Conservation (phyloP, 2,797 vertebrate genomes). For the Sphenodon punctatus region DNA sequence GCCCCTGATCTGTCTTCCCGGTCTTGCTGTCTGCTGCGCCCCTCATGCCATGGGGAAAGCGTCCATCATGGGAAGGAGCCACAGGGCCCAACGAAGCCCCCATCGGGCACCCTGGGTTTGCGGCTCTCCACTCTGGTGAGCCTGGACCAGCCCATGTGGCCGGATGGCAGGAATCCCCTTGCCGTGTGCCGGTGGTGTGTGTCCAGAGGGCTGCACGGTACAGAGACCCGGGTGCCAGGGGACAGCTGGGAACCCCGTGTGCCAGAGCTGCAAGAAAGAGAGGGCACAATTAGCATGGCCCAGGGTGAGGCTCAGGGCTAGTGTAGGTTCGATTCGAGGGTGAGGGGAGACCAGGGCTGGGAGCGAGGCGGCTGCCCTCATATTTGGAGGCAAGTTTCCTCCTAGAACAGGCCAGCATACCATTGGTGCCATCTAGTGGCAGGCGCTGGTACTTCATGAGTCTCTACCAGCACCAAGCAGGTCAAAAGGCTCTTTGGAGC, state of each 20-base stretch:
- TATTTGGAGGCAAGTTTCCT: too few relatives aligned
- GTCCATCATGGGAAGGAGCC: constrained; percentile 81
- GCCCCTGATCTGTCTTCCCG: background rate
- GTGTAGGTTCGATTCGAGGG: too few relatives aligned
- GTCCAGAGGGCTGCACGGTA: constrained; percentile 80
- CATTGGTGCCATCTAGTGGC: too few relatives aligned
- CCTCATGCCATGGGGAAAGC: too few relatives aligned
- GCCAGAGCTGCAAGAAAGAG: constrained; percentile 37
- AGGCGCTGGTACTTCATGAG: background rate
- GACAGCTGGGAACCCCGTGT: constrained; percentile 49
- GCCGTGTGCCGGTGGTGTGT: constrained; percentile 79
- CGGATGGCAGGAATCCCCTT: constrained; percentile 77
- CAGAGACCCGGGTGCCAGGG: constrained; percentile 70
- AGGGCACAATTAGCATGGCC: too few relatives aligned
- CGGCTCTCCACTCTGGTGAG: too few relatives aligned
- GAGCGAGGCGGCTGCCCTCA: too few relatives aligned
- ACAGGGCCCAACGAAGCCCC: constrained; percentile 65
- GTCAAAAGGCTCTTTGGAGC: too few relatives aligned
- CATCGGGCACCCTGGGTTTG: constrained; percentile 63
- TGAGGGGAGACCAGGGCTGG: too few relatives aligned
- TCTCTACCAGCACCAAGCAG: too few relatives aligned
- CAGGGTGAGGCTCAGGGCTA: too few relatives aligned
- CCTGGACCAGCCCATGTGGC: constrained; percentile 78
- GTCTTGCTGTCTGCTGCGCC: background rate
- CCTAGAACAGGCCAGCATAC: too few relatives aligned